phyloP scores from a whole-genome alignment of 1,140 invertebrate genomes.

The Maconellicoccus hirsutus region DNA sequence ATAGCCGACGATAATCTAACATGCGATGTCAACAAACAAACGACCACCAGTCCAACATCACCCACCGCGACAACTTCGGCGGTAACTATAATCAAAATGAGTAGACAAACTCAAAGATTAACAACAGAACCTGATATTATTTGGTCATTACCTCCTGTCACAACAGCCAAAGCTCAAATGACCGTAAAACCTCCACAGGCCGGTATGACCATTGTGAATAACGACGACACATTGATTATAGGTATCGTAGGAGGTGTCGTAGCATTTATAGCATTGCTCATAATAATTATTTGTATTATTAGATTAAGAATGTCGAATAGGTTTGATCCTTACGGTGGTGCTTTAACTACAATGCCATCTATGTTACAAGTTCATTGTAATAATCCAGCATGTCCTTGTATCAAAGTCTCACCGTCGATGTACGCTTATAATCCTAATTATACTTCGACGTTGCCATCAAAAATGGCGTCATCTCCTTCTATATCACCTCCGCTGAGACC shows the following conservation, averaged over 20 bases:
- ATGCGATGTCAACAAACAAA: slow-evolving; percentile 45
- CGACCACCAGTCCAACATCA: slow-evolving; percentile 38
- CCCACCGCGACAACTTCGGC: slow-evolving; percentile 36
- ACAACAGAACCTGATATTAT: slow-evolving; percentile 71
- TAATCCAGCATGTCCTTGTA: slow-evolving; percentile 30
- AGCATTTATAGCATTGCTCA: slow-evolving; percentile 74
- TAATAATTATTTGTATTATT: slow-evolving; percentile 78
- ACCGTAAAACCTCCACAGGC: slow-evolving; percentile 35
- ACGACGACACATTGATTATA: slow-evolving; percentile 83
- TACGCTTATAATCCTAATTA: slow-evolving; percentile 29
- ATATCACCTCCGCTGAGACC: slow-evolving; percentile 30
- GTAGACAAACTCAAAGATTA: slow-evolving; percentile 34
- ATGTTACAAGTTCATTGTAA: slow-evolving; percentile 34
- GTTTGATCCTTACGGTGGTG: slow-evolving; percentile 48
- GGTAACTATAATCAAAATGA: slow-evolving; percentile 35
- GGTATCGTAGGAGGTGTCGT: slow-evolving; percentile 84
- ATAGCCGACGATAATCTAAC: slow-evolving; percentile 66
- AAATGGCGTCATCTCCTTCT: slow-evolving; percentile 30
- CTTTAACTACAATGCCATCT: slow-evolving; percentile 44
- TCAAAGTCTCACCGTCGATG: slow-evolving; percentile 25
- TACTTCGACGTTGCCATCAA: slow-evolving; percentile 31
- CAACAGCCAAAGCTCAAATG: slow-evolving; percentile 41
- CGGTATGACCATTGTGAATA: slow-evolving; percentile 45
- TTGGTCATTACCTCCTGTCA: slow-evolving; percentile 64
- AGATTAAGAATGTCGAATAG: slow-evolving; percentile 44